A percentile compares a stretch with the other conserved stretches of the same genome.
These are phyloP conservation scores for Epinephelus moara DNA, from an alignment of 2,113 vertebrate genomes.

Conservation along the genomic window DNA sequence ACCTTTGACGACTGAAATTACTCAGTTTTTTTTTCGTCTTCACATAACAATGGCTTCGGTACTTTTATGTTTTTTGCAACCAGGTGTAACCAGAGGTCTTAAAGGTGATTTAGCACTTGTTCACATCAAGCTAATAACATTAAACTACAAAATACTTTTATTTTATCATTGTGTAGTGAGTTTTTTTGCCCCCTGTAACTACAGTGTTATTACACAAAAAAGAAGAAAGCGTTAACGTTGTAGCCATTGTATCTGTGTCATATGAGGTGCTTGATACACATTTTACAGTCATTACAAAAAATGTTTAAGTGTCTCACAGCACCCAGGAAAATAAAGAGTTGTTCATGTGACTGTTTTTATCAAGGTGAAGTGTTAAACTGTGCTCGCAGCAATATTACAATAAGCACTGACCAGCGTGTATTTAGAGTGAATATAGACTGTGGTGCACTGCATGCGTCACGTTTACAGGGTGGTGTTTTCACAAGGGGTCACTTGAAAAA, in stretches of 20 bases:
- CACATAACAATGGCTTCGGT: neutral
- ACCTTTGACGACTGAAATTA: neutral
- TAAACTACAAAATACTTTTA: slow-evolving; percentile 23
- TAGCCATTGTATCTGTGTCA: neutral
- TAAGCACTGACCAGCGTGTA: slow-evolving; percentile 29
- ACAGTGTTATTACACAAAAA: slow-evolving; percentile 21
- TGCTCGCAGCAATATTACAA: slow-evolving; percentile 24
- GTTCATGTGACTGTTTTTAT: slow-evolving; percentile 2
- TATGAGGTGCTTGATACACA: neutral
- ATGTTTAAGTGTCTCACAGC: neutral
- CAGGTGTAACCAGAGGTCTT: slow-evolving; percentile 22
- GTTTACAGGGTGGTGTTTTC: slow-evolving; percentile 16
- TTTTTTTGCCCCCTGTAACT: slow-evolving; percentile 9
- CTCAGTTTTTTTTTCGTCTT: neutral
- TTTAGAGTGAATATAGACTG: slow-evolving; percentile 29
- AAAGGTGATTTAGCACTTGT: slow-evolving; percentile 32
- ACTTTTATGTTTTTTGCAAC: slow-evolving; percentile 21
- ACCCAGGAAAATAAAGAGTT: neutral
- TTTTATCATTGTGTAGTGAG: neutral
- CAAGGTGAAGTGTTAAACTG: neutral
- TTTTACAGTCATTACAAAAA: slow-evolving; percentile 22
- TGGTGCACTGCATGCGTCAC: slow-evolving; percentile 26
- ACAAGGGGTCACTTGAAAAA: slow-evolving; percentile 15
- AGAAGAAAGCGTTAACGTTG: neutral
- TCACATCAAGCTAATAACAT: slow-evolving; percentile 43